Evolutionary conservation across 1,140 invertebrate genomes (phyloP).

Genomic region (Apis florea): DNA sequence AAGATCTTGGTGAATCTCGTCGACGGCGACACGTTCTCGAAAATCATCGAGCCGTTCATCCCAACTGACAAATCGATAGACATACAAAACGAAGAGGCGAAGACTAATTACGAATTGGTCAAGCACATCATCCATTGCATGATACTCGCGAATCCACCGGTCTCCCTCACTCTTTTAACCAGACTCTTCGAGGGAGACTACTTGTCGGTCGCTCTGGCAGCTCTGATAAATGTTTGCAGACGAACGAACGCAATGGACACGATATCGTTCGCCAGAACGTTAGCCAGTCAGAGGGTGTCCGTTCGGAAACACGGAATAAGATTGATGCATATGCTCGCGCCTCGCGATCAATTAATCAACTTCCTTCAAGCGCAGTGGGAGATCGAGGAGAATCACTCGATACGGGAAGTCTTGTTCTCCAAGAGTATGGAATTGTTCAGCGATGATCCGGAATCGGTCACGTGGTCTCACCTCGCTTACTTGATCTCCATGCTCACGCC

Average conservation of each 20-base stretch:
- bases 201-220: conserved; percentile 21
- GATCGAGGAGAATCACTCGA: conserved; percentile 59
- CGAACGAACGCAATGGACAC: conserved; percentile 35
- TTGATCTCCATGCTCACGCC: conserved; percentile 43
- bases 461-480: conserved; percentile 57
- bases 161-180: conserved; percentile 49
- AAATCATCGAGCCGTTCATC: conserved; percentile 57
- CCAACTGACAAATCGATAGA: conserved; percentile 43
- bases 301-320: conserved; percentile 69
- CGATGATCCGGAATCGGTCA: conserved; percentile 35
- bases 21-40: conserved; percentile 48
- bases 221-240: conserved; percentile 28
- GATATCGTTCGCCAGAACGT: conserved; percentile 42
- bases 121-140: not conserved
- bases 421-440: conserved; percentile 50
- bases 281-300: conserved; percentile 56
- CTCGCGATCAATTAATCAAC: conserved; percentile 23
- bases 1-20: conserved; percentile 54
- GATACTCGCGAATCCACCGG: conserved; percentile 57
- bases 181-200: conserved; percentile 64
- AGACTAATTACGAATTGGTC: not conserved
- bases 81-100: not conserved
- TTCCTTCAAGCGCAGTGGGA: conserved; percentile 57
- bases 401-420: conserved; percentile 61
- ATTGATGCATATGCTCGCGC: conserved; percentile 54